These are phyloP conservation scores for Eumaeus atala DNA, from an alignment of 1,140 invertebrate genomes.

Conservation along the genomic window DNA sequence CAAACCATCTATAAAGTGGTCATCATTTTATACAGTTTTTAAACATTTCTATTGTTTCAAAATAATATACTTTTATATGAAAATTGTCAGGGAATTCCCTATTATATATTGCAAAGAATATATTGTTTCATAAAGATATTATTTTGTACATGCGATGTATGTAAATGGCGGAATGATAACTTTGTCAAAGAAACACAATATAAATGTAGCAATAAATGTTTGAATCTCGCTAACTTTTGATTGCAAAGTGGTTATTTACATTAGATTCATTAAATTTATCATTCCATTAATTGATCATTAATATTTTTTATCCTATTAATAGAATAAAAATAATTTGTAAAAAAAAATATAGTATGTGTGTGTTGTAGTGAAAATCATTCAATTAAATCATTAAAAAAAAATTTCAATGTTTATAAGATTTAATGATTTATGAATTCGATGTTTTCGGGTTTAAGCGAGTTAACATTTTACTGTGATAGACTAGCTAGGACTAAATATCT, in stretches of 20 bases:
- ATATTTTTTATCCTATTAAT: background rate
- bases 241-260: constrained; percentile 13
- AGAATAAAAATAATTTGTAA: constrained; percentile 4
- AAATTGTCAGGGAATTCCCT: constrained; percentile 17
- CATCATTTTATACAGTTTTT: constrained; percentile 11
- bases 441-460: constrained; percentile 34
- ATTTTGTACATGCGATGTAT: constrained; percentile 10
- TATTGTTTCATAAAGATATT: constrained; percentile 14
- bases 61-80: constrained; percentile 27
- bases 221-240: constrained; percentile 39
- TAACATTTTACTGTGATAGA: constrained; percentile 70
- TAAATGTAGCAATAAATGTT: constrained; percentile 37
- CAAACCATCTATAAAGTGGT: background rate
- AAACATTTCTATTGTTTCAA: constrained; percentile 22
- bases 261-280: constrained; percentile 36
- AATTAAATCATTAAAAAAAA: constrained; percentile 10
- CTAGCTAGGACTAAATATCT: constrained; percentile 37
- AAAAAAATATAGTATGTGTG: constrained; percentile 2
- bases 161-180: constrained; percentile 12
- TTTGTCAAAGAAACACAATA: constrained; percentile 8
- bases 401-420: constrained; percentile 11
- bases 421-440: constrained; percentile 27
- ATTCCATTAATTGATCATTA: constrained; percentile 36
- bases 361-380: background rate
- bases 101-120: constrained; percentile 5